Conservation (phyloP, 2,888 invertebrate genomes). For the Athrips mouffetella region DNA sequence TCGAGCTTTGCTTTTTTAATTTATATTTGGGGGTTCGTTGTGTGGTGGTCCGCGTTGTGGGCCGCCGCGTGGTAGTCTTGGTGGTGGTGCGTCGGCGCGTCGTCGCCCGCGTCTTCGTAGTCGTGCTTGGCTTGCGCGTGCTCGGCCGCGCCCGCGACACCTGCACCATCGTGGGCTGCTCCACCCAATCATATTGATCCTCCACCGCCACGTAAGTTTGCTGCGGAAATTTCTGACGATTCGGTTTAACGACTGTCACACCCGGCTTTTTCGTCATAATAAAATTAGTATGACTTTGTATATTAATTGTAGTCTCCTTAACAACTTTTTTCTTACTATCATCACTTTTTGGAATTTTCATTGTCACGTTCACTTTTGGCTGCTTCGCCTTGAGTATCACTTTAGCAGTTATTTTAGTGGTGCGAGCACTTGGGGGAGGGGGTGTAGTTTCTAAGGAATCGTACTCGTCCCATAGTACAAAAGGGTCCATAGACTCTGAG, state of each 20-base stretch:
- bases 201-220: conserved; percentile 37
- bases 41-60: conserved; percentile 19
- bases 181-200: conserved; percentile 47
- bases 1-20: conserved; percentile 43
- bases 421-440: conserved; percentile 37
- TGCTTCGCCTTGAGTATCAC: conserved; percentile 53
- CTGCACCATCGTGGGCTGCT: conserved; percentile 32
- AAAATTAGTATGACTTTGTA: conserved; percentile 69
- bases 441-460: conserved; percentile 51
- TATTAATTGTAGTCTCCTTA: conserved; percentile 67
- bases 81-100: conserved; percentile 31
- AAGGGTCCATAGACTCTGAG: conserved; percentile 56
- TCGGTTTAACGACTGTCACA: conserved; percentile 28
- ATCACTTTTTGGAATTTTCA: conserved; percentile 50
- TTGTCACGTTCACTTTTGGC: conserved; percentile 59
- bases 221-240: conserved; percentile 29
- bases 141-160: conserved; percentile 31
- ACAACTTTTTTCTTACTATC: conserved; percentile 52
- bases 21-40: conserved; percentile 40
- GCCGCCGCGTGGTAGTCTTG: conserved; percentile 27
- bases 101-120: conserved; percentile 27
- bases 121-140: conserved; percentile 33
- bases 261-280: conserved; percentile 56
- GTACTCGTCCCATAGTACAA: conserved; percentile 61
- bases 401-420: conserved; percentile 53